Percentiles rank a stretch among this genome's conserved stretches.
Evolutionary conservation across 1,140 invertebrate genomes (phyloP).

Genomic region (Drosophila paulistorum): DNA sequence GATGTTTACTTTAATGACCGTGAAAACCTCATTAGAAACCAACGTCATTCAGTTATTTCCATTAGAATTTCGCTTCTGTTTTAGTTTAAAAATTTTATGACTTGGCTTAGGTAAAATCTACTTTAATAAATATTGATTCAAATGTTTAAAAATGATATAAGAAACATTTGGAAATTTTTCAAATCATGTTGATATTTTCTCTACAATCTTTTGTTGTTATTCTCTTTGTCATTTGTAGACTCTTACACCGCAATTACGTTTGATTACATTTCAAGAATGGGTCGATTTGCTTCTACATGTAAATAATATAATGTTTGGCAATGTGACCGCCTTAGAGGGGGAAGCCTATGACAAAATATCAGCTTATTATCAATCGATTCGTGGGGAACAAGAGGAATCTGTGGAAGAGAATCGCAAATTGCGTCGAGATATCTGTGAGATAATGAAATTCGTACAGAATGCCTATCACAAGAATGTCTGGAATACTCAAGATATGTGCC

Average conservation of each 20-base stretch:
- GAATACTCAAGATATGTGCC: conserved; percentile 40
- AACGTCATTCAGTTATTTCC: too few species aligned
- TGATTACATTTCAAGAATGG: conserved; percentile 75
- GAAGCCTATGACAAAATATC: conserved; percentile 55
- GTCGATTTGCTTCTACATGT: conserved; percentile 64
- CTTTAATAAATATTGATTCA: too few species aligned
- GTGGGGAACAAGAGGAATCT: conserved; percentile 51
- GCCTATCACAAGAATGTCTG: conserved; percentile 54
- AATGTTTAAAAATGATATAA: too few species aligned
- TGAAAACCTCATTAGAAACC: too few species aligned
- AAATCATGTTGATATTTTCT: background rate
- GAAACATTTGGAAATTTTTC: background rate
- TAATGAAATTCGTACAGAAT: conserved; percentile 59
- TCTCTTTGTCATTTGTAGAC: conserved; percentile 16
- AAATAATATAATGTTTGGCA: conserved; percentile 53
- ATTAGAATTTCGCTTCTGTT: too few species aligned
- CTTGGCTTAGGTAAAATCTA: too few species aligned
- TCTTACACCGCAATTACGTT: conserved; percentile 46
- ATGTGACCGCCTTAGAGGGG: conserved; percentile 61
- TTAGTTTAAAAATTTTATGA: too few species aligned
- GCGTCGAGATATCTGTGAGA: conserved; percentile 60
- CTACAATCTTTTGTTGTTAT: background rate
- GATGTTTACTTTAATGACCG: too few species aligned
- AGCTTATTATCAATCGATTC: conserved; percentile 37
- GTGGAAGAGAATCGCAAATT: conserved; percentile 56